Percentiles rank a stretch among this genome's conserved stretches.
Evolutionary conservation across 2,113 vertebrate genomes (phyloP).

Genomic region (Apodemus speciosus): DNA sequence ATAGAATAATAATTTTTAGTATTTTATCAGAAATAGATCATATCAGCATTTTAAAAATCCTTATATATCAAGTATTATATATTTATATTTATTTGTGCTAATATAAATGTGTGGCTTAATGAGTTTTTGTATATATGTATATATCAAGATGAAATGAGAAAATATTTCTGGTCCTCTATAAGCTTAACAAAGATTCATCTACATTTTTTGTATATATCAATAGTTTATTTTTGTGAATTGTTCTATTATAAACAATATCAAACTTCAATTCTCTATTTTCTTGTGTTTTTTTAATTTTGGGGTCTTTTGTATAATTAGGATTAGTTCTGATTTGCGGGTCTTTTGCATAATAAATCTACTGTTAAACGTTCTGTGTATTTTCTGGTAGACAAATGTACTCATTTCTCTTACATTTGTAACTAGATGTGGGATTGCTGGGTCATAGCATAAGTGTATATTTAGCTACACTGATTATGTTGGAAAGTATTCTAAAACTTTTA

Average conservation of each 20-base stretch:
- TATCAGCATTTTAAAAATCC: not conserved
- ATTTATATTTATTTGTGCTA: conserved; percentile 1
- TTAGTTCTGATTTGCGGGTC: not conserved
- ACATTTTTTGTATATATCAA: not conserved
- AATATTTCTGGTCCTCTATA: not conserved
- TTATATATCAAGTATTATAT: not conserved
- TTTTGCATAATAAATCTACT: conserved; percentile 31
- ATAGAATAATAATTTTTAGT: not conserved
- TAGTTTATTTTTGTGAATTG: not conserved
- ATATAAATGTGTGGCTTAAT: conserved; percentile 17
- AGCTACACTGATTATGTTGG: not conserved
- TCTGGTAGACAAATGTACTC: not conserved
- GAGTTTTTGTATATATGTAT: not conserved
- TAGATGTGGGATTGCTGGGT: conserved; percentile 8
- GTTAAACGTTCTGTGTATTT: conserved; percentile 1
- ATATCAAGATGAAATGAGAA: not conserved
- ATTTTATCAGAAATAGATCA: conserved; percentile 9
- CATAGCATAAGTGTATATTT: not conserved
- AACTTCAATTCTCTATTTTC: conserved; percentile 6
- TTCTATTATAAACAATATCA: not conserved
- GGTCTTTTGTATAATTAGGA: not conserved
- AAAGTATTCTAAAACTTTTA: conserved; percentile 10
- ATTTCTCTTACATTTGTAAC: conserved; percentile 2
- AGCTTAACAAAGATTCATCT: not conserved
- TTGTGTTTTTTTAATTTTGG: not conserved